phyloP scores from a whole-genome alignment of 2,113 vertebrate genomes.

The Daubentonia madagascariensis region DNA sequence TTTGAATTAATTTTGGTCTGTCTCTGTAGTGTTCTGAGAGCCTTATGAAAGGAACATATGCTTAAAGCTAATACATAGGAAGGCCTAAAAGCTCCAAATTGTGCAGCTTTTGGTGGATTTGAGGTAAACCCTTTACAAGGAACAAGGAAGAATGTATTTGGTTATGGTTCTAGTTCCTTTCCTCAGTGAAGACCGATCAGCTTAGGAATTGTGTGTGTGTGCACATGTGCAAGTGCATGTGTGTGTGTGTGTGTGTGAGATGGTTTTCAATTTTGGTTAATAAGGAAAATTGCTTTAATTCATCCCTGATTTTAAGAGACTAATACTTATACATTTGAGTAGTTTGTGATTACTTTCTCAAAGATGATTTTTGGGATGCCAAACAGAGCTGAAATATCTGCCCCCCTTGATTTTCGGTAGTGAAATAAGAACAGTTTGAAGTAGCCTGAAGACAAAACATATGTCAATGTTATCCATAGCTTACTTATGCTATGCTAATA shows the following conservation, averaged over 20 bases:
- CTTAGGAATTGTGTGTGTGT: neutral
- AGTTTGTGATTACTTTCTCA: neutral
- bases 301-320: neutral
- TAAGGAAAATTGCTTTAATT: neutral
- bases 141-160: slow-evolving; percentile 55
- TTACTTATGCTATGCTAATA: slow-evolving; percentile 12
- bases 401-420: neutral
- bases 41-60: slow-evolving; percentile 4
- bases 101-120: slow-evolving; percentile 61
- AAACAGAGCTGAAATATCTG: neutral
- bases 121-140: slow-evolving; percentile 64
- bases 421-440: slow-evolving; percentile 50
- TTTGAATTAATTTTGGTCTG: neutral
- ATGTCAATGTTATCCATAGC: slow-evolving; percentile 61
- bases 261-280: neutral
- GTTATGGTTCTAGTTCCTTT: slow-evolving; percentile 26
- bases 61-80: slow-evolving; percentile 32
- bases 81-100: slow-evolving; percentile 46
- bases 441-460: slow-evolving; percentile 55
- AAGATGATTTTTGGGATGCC: neutral
- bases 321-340: neutral
- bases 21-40: slow-evolving; percentile 2
- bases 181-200: slow-evolving; percentile 43
- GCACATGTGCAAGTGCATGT: neutral
- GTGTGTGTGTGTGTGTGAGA: neutral